These are phyloP conservation scores for Halotydeus destructor DNA, from an alignment of 1,140 invertebrate species.

Conservation along the genomic window DNA sequence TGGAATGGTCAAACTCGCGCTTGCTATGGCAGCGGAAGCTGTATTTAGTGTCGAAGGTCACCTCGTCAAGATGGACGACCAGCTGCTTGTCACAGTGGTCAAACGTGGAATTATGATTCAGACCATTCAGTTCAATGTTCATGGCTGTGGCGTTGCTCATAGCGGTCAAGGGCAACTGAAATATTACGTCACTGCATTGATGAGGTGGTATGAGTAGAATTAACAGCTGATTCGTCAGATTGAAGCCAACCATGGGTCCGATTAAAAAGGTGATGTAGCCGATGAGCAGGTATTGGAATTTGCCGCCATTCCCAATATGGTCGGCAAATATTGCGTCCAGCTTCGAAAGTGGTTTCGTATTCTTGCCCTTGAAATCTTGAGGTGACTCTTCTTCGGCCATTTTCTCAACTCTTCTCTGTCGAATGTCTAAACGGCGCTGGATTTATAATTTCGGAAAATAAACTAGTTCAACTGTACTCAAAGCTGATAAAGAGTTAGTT, in stretches of 20 bases:
- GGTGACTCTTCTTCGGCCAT: too few species aligned
- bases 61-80: background rate
- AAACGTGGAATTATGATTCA: background rate
- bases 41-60: background rate
- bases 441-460: too few species aligned
- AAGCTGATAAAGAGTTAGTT: too few species aligned
- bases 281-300: background rate
- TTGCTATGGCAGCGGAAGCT: slow-evolving; percentile 34
- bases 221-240: background rate
- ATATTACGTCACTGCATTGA: background rate
- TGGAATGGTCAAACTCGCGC: slow-evolving; percentile 50
- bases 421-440: too few species aligned
- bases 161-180: background rate
- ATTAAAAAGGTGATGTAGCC: background rate
- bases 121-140: too few species aligned
- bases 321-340: too few species aligned
- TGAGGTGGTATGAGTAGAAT: background rate
- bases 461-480: too few species aligned
- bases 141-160: too few species aligned
- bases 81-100: background rate
- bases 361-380: too few species aligned
- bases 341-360: too few species aligned
- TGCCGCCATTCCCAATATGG: background rate
- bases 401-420: too few species aligned
- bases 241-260: background rate